Percentiles rank a stretch among this genome's conserved stretches.
Evolutionary conservation across 2,113 vertebrate species (phyloP).

Genomic region (Tricholaema leucomelas): DNA sequence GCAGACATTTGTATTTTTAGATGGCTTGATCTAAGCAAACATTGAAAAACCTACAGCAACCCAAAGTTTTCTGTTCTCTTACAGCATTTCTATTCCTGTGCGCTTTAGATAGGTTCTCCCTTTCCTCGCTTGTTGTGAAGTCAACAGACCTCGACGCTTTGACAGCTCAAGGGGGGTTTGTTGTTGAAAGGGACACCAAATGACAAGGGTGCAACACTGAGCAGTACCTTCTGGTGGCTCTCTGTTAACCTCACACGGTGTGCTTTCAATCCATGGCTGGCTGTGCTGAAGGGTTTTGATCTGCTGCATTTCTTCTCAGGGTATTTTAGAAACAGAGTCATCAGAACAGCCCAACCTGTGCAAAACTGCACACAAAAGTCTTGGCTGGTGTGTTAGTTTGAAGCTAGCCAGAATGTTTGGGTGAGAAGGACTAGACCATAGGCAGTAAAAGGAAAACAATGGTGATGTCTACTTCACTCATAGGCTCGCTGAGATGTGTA

Average conservation of each 20-base stretch:
- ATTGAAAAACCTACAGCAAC: neutral
- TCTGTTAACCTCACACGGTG: neutral
- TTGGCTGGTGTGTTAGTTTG: neutral
- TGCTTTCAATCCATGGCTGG: neutral
- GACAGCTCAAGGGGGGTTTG: neutral
- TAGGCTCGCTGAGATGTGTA: too few relatives aligned
- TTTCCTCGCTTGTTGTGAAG: neutral
- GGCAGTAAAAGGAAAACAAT: too few relatives aligned
- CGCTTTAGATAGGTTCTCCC: neutral
- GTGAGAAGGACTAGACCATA: too few relatives aligned
- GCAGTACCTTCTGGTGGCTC: neutral
- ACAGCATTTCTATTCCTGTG: neutral
- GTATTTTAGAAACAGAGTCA: neutral
- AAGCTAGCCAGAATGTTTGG: too few relatives aligned
- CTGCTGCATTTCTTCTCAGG: neutral
- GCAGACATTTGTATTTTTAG: slow-evolving; percentile 48
- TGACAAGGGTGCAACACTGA: neutral
- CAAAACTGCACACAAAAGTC: accelerated
- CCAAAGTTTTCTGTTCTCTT: neutral
- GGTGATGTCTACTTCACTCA: too few relatives aligned
- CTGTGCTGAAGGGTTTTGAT: accelerated
- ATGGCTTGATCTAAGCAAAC: neutral
- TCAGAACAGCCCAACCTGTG: accelerated
- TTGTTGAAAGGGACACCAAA: neutral
- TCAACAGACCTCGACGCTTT: neutral